Percentiles rank a stretch among this genome's conserved stretches.
Evolutionary conservation across 2,113 vertebrate species (phyloP).

Genomic region (Rhegmatorhina hoffmannsi): DNA sequence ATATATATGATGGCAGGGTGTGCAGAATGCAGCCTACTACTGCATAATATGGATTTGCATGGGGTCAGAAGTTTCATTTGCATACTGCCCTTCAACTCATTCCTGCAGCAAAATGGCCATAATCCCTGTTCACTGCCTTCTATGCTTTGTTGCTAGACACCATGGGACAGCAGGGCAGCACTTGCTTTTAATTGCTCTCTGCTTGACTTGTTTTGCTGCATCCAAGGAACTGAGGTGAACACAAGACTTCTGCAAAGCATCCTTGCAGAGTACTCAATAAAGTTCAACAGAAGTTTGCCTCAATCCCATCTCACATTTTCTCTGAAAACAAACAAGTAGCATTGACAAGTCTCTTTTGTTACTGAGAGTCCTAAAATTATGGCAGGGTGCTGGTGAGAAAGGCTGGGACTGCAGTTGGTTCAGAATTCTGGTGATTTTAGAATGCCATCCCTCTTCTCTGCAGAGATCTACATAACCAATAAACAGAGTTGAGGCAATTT

Average conservation of each 20-base stretch:
- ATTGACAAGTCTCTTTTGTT: not conserved
- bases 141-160: not conserved
- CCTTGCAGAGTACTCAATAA: not conserved
- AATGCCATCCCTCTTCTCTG: not conserved
- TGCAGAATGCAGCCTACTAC: not conserved
- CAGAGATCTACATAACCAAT: not conserved
- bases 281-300: not conserved
- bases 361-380: not conserved
- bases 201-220: not conserved
- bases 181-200: not conserved
- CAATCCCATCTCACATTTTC: not conserved
- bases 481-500: not conserved
- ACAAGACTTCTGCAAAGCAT: not conserved
- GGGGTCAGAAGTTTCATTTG: not conserved
- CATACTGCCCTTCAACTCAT: not conserved
- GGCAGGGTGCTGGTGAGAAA: not conserved
- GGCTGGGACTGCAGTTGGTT: not conserved
- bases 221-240: not conserved
- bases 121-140: not conserved
- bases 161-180: not conserved
- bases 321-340: not conserved
- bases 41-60: not conserved
- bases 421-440: not conserved
- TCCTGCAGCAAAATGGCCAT: not conserved
- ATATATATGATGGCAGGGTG: not conserved